Conservation (phyloP, 1,140 invertebrate genomes). For the Drosophila willistoni region DNA sequence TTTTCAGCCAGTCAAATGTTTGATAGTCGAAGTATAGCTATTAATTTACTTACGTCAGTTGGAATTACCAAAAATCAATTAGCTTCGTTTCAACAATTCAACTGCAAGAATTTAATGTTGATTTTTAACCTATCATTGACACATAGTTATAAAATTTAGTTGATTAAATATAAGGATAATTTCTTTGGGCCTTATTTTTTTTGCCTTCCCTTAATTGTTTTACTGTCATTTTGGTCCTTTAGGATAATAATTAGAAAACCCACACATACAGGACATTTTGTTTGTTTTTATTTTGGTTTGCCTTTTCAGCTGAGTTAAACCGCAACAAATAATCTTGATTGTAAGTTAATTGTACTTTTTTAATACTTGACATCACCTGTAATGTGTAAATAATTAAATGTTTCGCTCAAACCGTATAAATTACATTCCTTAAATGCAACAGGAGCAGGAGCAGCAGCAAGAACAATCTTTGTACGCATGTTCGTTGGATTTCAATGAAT, state of each 20-base stretch:
- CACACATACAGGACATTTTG: neutral
- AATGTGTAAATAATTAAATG: slow-evolving; percentile 19
- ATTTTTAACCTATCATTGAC: too few species aligned
- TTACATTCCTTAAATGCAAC: slow-evolving; percentile 5
- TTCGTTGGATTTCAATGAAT: slow-evolving; percentile 29
- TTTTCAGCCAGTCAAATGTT: too few species aligned
- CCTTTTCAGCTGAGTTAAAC: neutral
- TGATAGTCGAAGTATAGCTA: too few species aligned
- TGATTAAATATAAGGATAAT: too few species aligned
- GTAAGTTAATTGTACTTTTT: slow-evolving; percentile 8
- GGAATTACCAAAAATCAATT: too few species aligned
- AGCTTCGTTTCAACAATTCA: too few species aligned
- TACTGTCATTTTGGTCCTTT: neutral
- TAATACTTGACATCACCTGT: slow-evolving; percentile 21
- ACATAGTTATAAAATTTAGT: too few species aligned
- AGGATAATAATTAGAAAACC: neutral
- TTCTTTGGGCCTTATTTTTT: too few species aligned
- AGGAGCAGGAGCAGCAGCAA: too few species aligned
- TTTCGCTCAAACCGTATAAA: slow-evolving; percentile 9
- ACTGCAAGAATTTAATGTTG: too few species aligned
- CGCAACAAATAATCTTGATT: neutral
- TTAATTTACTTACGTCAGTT: too few species aligned
- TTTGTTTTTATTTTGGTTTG: neutral
- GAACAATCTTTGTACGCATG: slow-evolving; percentile 13
- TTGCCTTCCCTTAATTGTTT: neutral